These are phyloP conservation scores for Hafferia zeledoni DNA, from an alignment of 2,797 vertebrate genomes.

Conservation along the genomic window DNA sequence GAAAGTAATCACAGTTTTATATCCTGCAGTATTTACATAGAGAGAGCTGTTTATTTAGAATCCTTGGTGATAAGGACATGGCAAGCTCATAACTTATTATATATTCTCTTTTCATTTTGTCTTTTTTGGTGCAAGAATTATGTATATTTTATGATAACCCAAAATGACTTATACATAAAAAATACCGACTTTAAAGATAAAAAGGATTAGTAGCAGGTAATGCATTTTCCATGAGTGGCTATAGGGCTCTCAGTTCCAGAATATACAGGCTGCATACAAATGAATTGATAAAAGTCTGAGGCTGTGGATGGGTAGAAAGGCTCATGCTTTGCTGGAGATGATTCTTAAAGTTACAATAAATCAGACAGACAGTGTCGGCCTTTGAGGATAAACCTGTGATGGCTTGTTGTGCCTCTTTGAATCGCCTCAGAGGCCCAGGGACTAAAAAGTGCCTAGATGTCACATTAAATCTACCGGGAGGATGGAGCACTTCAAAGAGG, in stretches of 20 bases:
- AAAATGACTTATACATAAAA: slow-evolving; percentile 88
- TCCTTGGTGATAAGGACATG: slow-evolving; percentile 77
- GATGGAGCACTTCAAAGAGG: slow-evolving; percentile 86
- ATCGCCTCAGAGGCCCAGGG: slow-evolving; percentile 86
- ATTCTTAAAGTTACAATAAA: slow-evolving; percentile 90
- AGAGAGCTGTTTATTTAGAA: slow-evolving; percentile 84
- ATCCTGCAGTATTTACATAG: slow-evolving; percentile 82
- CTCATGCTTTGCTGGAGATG: slow-evolving; percentile 86
- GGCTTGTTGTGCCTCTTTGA: slow-evolving; percentile 87
- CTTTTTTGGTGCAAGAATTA: slow-evolving; percentile 77
- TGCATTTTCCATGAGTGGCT: slow-evolving; percentile 89
- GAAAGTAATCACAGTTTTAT: slow-evolving; percentile 83
- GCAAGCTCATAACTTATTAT: slow-evolving; percentile 79
- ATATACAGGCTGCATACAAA: slow-evolving; percentile 84
- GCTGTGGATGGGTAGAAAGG: slow-evolving; percentile 79
- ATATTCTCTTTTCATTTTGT: slow-evolving; percentile 84
- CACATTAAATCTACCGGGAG: slow-evolving; percentile 87
- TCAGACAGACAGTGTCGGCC: slow-evolving; percentile 87
- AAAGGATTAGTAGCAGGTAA: slow-evolving; percentile 89
- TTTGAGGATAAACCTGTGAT: slow-evolving; percentile 89
- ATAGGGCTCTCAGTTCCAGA: slow-evolving; percentile 82
- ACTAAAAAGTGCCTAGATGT: slow-evolving; percentile 88
- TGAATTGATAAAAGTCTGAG: slow-evolving; percentile 86
- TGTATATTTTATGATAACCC: slow-evolving; percentile 88
- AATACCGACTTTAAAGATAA: slow-evolving; percentile 89